phyloP scores from a whole-genome alignment of 2,888 invertebrate species.

The Galeruca laticollis region DNA sequence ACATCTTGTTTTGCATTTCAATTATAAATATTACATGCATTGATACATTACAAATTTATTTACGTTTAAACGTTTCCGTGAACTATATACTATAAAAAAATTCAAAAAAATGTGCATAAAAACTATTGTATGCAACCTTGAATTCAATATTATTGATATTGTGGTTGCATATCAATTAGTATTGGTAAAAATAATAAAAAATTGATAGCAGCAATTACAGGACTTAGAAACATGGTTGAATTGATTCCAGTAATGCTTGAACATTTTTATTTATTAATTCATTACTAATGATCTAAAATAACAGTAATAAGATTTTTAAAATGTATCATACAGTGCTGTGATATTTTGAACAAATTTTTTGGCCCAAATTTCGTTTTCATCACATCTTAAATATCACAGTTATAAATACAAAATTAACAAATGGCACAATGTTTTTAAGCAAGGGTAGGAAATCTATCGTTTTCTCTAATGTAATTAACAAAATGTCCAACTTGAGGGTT shows the following conservation, averaged over 20 bases:
- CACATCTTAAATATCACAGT: not conserved
- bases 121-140: no score
- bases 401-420: not conserved
- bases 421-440: not conserved
- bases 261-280: not conserved
- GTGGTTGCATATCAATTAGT: no score
- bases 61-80: no score
- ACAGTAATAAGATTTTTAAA: no score
- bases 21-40: not conserved
- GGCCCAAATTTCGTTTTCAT: not conserved
- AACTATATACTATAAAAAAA: no score
- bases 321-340: not conserved
- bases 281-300: not conserved
- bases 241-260: no score
- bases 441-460: constrained; percentile 13
- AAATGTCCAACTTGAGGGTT: constrained; percentile 13
- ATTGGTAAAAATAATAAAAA: no score
- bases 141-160: no score
- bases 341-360: not conserved
- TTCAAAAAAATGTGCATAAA: no score
- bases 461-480: constrained; percentile 6
- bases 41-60: no score
- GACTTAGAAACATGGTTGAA: no score
- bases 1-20: not conserved
- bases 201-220: no score